phyloP scores from a whole-genome alignment of 2,888 invertebrate species.

The Hipparchia semele region DNA sequence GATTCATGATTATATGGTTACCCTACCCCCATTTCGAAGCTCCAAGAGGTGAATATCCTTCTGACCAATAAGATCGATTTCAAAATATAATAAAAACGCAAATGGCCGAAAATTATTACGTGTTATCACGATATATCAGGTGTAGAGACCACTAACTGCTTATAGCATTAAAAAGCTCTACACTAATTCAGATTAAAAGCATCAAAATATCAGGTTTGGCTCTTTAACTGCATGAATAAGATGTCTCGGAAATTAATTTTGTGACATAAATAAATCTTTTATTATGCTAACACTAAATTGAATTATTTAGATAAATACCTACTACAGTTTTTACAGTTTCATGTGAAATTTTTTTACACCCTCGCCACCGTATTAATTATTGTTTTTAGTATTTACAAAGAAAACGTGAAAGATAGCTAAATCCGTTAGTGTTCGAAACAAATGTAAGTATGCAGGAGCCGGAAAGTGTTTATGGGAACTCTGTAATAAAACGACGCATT shows the following conservation, averaged over 20 bases:
- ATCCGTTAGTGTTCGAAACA: too few species aligned
- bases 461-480: too few species aligned
- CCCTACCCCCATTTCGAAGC: slow-evolving; percentile 23
- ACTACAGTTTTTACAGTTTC: not conserved
- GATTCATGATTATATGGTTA: slow-evolving; percentile 1
- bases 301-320: not conserved
- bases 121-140: slow-evolving; percentile 40
- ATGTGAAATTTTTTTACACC: not conserved
- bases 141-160: slow-evolving; percentile 26
- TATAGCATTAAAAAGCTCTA: too few species aligned
- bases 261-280: slow-evolving; percentile 12
- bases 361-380: not conserved
- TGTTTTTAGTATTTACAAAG: too few species aligned
- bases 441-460: too few species aligned
- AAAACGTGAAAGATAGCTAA: too few species aligned
- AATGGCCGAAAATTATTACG: slow-evolving; percentile 53
- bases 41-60: slow-evolving; percentile 74
- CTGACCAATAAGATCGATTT: slow-evolving; percentile 60
- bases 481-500: too few species aligned
- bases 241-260: slow-evolving; percentile 24
- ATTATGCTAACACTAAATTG: not conserved
- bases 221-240: slow-evolving; percentile 29
- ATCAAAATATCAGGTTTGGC: slow-evolving; percentile 32
- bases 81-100: slow-evolving; percentile 60
- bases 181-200: too few species aligned